These are phyloP conservation scores for Charadrius vociferus DNA, from an alignment of 2,113 vertebrate genomes.

Conservation along the genomic window DNA sequence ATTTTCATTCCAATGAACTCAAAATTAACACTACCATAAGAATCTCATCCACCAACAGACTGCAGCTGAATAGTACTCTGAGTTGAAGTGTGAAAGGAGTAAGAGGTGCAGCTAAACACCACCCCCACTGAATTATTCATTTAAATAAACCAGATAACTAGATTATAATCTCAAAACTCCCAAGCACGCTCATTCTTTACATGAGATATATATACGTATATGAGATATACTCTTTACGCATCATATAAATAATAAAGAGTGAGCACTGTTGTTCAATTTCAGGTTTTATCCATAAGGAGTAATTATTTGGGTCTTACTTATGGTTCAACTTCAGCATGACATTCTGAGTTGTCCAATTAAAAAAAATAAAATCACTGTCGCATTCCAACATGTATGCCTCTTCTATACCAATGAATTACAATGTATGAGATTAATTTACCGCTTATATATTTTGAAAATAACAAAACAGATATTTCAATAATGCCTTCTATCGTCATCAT, in stretches of 20 bases:
- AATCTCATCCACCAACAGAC: neutral
- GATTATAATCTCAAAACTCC: neutral
- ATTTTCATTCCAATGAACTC: neutral
- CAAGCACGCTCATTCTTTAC: neutral
- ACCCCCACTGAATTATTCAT: neutral
- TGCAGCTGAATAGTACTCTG: neutral
- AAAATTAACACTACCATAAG: neutral
- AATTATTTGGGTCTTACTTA: neutral
- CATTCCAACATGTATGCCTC: neutral
- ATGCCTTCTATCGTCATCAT: neutral
- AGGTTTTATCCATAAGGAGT: neutral
- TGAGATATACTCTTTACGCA: neutral
- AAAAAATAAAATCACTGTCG: neutral
- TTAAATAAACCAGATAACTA: neutral
- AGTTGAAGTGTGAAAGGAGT: neutral
- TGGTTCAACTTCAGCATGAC: neutral
- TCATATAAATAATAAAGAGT: neutral
- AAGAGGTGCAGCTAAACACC: neutral
- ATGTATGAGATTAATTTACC: neutral
- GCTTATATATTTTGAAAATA: neutral
- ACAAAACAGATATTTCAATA: neutral
- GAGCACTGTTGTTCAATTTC: neutral
- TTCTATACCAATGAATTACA: neutral
- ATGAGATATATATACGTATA: neutral
- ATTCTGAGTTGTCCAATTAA: neutral